Base-by-base conservation (phyloP, 2,888 invertebrate species). In the Cyaniris semiargus region DNA sequence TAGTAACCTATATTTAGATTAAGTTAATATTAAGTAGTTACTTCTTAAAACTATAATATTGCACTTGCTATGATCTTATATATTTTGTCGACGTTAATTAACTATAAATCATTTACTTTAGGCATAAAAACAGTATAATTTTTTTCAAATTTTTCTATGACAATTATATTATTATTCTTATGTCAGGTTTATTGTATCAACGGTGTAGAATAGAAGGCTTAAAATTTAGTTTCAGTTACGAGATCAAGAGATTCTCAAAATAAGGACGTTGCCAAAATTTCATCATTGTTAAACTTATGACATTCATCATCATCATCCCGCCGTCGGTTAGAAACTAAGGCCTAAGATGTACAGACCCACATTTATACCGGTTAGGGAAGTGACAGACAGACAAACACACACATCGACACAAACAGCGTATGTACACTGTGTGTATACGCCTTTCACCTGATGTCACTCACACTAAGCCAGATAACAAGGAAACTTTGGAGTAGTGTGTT, bases 301-400 rank as follows among this genome's bases (percentile, higher is more conserved):
- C 85, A 86, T 86, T 79, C 81, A 79, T 79, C 79, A 81, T 74
- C 82, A 66, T 66, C 18, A 66, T 6, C 18, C 66, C 79, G 80
- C 80, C 76, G 80, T 80, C 80, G 76, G 83, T 85, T 88, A 89
- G 89, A 89, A 91, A 93, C 91, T 93, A 91, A 91, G 79, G 85
- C 78, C 76, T 78, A 75, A 80, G 82, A 84, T 83, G 80, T 79
- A 84, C 82, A 84, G 83, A 81, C 85, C 85, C 80, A 87, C 88
- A 88, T 93, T 86, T 93, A 93, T 93, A 93, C 89, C 85, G 87
- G 87, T 87, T 87, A 66, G 15, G 15, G 27, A 15, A 10, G 66
- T 31, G 66, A 66, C 15, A 27, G 21, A 31, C 27, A 18, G 6
- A 66, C 66, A 66, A 4, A 66, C 31, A 15, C 66, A 21, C 66